A percentile compares a stretch with the other conserved stretches of the same genome.
Evolutionary conservation across 2,113 vertebrate species (phyloP).

Genomic region (Xiphophorus maculatus): DNA sequence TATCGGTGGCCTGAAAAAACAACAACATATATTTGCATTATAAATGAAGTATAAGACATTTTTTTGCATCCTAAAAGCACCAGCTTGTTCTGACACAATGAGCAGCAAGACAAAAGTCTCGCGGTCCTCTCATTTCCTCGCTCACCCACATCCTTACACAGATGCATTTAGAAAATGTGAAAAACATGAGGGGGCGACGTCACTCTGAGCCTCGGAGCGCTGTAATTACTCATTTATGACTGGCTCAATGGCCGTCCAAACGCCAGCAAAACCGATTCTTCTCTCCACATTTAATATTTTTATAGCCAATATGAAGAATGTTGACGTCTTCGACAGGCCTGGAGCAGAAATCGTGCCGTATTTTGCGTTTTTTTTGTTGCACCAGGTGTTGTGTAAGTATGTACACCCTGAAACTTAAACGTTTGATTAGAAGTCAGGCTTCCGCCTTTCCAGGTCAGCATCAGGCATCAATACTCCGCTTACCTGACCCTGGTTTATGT

Average conservation of each 20-base stretch:
- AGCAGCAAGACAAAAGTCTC: neutral
- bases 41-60: neutral
- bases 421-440: too few relatives aligned
- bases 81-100: slow-evolving; percentile 1
- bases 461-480: too few relatives aligned
- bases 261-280: slow-evolving; percentile 17
- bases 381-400: too few relatives aligned
- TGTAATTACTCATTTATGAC: slow-evolving; percentile 29
- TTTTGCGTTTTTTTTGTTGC: too few relatives aligned
- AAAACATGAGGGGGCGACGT: neutral
- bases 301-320: neutral
- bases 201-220: neutral
- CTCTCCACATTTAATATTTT: neutral
- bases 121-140: slow-evolving; percentile 9
- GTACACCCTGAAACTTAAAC: too few relatives aligned
- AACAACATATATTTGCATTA: neutral
- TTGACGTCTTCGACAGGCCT: neutral
- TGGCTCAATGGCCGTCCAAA: slow-evolving; percentile 1
- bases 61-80: neutral
- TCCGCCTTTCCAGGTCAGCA: too few relatives aligned
- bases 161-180: slow-evolving; percentile 2
- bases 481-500: too few relatives aligned
- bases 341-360: too few relatives aligned
- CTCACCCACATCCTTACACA: neutral
- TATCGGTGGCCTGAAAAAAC: neutral